Evolutionary conservation across 1,140 invertebrate species (phyloP).

Genomic region (Aphidius gifuensis): DNA sequence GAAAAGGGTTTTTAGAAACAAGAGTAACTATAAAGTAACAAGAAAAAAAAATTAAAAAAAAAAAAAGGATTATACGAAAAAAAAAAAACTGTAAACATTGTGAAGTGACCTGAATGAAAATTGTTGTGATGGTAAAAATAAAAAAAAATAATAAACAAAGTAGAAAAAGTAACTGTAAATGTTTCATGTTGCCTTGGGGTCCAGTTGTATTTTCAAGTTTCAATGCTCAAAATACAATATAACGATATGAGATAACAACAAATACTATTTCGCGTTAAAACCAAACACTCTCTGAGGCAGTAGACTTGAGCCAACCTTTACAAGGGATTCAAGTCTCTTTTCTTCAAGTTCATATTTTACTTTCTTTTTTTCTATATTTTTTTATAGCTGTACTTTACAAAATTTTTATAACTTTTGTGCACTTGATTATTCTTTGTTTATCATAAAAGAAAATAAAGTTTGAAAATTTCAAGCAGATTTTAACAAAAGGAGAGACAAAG

Average conservation of each 20-base stretch:
- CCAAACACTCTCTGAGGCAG: too few species aligned
- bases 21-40: not conserved
- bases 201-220: conserved; percentile 14
- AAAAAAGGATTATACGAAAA: not conserved
- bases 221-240: conserved; percentile 25
- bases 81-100: conserved; percentile 15
- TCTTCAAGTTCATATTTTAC: too few species aligned
- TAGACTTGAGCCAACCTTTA: too few species aligned
- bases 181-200: conserved; percentile 22
- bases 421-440: too few species aligned
- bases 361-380: too few species aligned
- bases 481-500: too few species aligned
- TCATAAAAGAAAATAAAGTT: too few species aligned
- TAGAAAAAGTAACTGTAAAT: conserved; percentile 20
- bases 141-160: not conserved
- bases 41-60: conserved; percentile 1
- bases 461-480: too few species aligned
- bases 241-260: conserved; percentile 10
- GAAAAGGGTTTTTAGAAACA: not conserved
- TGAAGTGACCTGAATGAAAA: conserved; percentile 19
- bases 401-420: too few species aligned
- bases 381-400: too few species aligned
- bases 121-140: conserved; percentile 7
- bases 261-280: not conserved
- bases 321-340: too few species aligned